Conservation (phyloP, 2,797 vertebrate species). For the Avahi laniger region DNA sequence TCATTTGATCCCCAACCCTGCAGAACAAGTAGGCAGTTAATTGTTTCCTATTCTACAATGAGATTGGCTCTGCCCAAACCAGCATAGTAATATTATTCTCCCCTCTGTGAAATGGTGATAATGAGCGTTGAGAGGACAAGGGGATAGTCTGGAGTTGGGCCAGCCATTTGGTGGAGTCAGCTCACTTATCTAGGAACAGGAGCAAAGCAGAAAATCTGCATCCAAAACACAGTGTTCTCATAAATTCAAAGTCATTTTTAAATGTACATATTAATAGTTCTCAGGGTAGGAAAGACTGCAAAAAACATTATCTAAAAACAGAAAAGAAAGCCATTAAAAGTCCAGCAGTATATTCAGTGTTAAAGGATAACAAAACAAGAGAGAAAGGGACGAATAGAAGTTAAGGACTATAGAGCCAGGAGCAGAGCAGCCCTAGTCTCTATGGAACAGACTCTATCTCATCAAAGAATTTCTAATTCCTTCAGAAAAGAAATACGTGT, state of each 20-base stretch:
- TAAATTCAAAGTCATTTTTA: conserved; percentile 26
- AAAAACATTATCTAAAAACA: conserved; percentile 10
- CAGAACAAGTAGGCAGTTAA: background rate
- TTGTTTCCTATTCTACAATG: background rate
- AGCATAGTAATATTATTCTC: background rate
- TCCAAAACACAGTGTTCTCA: background rate
- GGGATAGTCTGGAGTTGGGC: background rate
- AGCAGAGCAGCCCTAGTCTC: background rate
- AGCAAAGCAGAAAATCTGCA: background rate
- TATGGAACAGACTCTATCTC: background rate
- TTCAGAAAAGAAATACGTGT: background rate
- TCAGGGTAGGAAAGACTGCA: background rate
- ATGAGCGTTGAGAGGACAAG: background rate
- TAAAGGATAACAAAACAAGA: background rate
- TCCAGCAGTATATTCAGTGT: background rate
- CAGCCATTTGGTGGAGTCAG: background rate
- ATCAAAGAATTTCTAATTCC: background rate
- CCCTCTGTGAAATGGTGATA: background rate
- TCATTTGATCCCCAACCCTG: background rate
- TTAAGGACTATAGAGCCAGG: background rate
- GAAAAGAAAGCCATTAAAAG: conserved; percentile 33
- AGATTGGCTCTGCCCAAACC: background rate
- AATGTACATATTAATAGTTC: background rate
- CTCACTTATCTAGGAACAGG: background rate
- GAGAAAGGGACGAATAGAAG: background rate